Evolutionary conservation across 2,113 vertebrate genomes (phyloP).

Genomic region (Helogale parvula): DNA sequence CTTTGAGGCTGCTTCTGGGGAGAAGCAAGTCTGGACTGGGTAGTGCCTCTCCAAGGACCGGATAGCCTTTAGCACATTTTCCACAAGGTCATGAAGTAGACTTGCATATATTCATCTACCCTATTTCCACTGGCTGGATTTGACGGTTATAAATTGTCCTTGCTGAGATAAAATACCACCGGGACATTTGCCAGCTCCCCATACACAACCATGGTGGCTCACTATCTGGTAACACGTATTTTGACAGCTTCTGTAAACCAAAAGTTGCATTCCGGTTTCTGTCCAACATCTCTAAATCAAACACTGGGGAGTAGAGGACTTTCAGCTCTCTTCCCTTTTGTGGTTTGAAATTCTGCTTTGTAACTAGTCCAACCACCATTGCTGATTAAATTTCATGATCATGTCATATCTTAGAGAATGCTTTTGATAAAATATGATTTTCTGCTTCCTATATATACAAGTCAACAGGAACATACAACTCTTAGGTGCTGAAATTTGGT

Average conservation of each 20-base stretch:
- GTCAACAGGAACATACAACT: neutral
- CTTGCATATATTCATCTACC: neutral
- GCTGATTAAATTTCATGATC: neutral
- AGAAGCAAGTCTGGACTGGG: neutral
- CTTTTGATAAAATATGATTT: neutral
- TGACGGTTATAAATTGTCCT: conserved; percentile 26
- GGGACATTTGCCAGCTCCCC: conserved; percentile 44
- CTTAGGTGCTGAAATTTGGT: neutral
- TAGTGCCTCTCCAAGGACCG: neutral
- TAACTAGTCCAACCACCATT: neutral
- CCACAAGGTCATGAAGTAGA: neutral
- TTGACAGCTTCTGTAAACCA: conserved; percentile 54
- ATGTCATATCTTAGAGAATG: neutral
- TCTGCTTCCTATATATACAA: neutral
- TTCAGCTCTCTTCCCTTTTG: neutral
- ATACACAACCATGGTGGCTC: conserved; percentile 51
- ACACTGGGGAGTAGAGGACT: neutral
- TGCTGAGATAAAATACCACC: neutral
- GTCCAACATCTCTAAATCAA: neutral
- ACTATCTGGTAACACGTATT: conserved; percentile 6
- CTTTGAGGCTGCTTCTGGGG: neutral
- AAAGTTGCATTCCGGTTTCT: conserved; percentile 29
- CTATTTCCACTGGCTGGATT: conserved; percentile 10
- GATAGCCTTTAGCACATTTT: neutral
- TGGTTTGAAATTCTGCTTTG: neutral